Percentiles rank a stretch among this genome's conserved stretches.
Conservation (phyloP, 2,888 invertebrate genomes). For the Eubasilissa splendida region DNA sequence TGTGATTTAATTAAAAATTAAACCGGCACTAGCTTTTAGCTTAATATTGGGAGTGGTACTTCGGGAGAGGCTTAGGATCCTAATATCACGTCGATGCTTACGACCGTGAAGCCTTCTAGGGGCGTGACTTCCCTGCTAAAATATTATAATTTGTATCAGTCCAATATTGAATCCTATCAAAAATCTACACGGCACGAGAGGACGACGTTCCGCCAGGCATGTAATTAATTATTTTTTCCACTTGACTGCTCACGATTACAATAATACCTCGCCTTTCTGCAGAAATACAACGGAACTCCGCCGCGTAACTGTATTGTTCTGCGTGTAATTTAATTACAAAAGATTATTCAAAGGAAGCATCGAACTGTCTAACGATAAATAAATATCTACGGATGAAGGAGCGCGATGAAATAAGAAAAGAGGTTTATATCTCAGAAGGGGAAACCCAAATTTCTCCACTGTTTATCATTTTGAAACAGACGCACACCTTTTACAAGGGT, state of each 20-base stretch:
- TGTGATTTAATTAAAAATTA: no score
- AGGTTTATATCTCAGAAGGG: constrained; percentile 48
- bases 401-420: constrained; percentile 55
- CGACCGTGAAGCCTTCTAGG: no score
- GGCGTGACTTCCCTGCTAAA: no score
- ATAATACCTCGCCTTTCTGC: constrained; percentile 49
- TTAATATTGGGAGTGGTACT: no score
- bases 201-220: constrained; percentile 46
- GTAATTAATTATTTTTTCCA: constrained; percentile 58
- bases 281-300: constrained; percentile 22
- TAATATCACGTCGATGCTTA: no score
- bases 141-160: constrained; percentile 6
- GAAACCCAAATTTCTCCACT: not conserved
- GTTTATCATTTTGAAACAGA: constrained; percentile 43
- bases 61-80: no score
- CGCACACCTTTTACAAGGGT: constrained; percentile 18
- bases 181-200: constrained; percentile 10
- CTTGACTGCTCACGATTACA: constrained; percentile 52
- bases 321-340: constrained; percentile 58
- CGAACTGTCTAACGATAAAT: constrained; percentile 59
- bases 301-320: constrained; percentile 54
- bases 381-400: constrained; percentile 57
- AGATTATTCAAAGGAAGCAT: constrained; percentile 58
- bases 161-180: constrained; percentile 25
- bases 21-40: no score